These are phyloP conservation scores for Sapayoa aenigma DNA, from an alignment of 2,113 vertebrate species.

Conservation along the genomic window DNA sequence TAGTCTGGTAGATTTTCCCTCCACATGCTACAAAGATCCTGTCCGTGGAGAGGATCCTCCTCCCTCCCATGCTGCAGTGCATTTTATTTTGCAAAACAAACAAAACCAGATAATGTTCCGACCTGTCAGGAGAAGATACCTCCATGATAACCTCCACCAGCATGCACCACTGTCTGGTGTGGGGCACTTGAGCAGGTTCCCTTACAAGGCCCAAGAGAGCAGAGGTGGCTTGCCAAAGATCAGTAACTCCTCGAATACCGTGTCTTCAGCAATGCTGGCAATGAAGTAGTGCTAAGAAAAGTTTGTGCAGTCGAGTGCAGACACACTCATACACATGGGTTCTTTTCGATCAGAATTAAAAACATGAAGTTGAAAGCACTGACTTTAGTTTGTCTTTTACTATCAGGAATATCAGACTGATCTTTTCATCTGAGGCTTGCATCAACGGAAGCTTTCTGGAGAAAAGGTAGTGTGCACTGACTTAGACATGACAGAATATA, in stretches of 20 bases:
- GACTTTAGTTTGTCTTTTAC: background rate
- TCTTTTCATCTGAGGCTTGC: slow-evolving; percentile 66
- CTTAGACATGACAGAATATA: background rate
- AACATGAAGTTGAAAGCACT: background rate
- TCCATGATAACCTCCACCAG: background rate
- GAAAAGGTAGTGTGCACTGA: slow-evolving; percentile 9
- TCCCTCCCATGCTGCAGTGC: background rate
- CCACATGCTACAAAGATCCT: background rate
- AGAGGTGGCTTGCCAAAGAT: background rate
- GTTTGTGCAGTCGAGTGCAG: background rate
- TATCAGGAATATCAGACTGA: slow-evolving; percentile 32
- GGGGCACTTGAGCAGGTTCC: background rate
- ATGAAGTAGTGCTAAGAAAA: background rate
- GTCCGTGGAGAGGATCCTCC: fast-evolving
- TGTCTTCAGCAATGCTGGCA: background rate
- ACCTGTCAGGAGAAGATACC: background rate
- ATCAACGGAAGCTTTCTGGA: slow-evolving; percentile 69
- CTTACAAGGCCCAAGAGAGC: background rate
- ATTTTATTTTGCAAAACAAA: background rate
- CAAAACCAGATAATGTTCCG: background rate
- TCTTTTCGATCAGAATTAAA: background rate
- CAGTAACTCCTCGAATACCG: background rate
- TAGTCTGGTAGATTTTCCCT: background rate
- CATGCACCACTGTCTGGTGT: background rate
- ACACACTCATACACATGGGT: fast-evolving